phyloP scores from a whole-genome alignment of 2,113 vertebrate genomes.

The Puffinus mauretanicus region DNA sequence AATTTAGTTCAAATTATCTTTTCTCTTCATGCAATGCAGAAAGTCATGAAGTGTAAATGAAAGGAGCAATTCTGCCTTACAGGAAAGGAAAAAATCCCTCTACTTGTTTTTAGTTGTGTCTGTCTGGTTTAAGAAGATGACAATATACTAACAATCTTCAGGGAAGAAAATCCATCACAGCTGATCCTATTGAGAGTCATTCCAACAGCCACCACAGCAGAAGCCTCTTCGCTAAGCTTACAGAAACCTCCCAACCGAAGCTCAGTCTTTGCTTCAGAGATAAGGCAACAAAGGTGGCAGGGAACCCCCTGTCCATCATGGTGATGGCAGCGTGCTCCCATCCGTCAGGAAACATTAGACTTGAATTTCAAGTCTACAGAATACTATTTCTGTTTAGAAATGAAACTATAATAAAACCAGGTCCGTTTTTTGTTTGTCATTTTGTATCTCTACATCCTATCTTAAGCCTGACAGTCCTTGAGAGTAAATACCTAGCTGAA shows the following conservation, averaged over 20 bases:
- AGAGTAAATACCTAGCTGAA: not conserved
- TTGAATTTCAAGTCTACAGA: not conserved
- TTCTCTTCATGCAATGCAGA: not conserved
- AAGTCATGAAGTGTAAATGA: not conserved
- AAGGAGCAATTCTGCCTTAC: not conserved
- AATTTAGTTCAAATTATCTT: not conserved
- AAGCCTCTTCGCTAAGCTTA: not conserved
- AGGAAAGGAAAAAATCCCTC: not conserved
- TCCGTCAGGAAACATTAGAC: not conserved
- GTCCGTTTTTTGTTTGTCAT: rapidly evolving
- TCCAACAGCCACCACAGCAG: not conserved
- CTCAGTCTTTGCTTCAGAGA: not conserved
- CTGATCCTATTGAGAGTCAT: not conserved
- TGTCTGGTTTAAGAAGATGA: not conserved
- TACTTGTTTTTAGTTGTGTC: not conserved
- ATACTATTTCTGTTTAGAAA: not conserved
- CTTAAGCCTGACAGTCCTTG: not conserved
- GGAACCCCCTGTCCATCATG: not conserved
- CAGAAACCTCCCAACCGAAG: not conserved
- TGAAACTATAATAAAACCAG: not conserved
- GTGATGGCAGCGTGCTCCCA: rapidly evolving
- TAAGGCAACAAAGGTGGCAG: not conserved
- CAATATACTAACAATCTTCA: not conserved
- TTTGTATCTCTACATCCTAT: not conserved
- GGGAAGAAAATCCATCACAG: not conserved